Conservation (phyloP, 2,888 invertebrate species). For the Fabriciana adippe region DNA sequence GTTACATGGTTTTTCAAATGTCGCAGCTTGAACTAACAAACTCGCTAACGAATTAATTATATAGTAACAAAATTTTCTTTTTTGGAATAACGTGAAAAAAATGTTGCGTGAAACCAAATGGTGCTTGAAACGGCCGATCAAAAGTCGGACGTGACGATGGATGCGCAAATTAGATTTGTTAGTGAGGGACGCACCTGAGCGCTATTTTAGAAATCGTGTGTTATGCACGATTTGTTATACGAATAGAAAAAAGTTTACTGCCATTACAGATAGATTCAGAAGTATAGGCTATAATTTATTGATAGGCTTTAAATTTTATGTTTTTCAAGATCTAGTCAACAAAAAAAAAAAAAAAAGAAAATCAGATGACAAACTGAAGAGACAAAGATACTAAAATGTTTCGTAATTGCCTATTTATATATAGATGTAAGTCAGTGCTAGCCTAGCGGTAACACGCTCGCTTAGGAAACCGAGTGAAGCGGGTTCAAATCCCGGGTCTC, state of each 20-base stretch:
- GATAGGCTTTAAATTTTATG: too few species aligned
- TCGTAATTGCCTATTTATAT: too few species aligned
- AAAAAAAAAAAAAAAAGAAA: too few species aligned
- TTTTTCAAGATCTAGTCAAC: too few species aligned
- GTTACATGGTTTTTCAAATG: constrained; percentile 4
- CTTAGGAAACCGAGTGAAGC: too few species aligned
- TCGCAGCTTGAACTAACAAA: constrained; percentile 25
- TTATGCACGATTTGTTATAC: constrained; percentile 24
- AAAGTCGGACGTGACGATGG: constrained; percentile 66
- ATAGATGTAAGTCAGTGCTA: too few species aligned
- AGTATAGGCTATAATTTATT: too few species aligned
- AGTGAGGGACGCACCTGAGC: constrained; percentile 47
- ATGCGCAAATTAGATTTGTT: constrained; percentile 76
- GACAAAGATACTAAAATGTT: too few species aligned
- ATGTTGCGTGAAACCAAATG: constrained; percentile 44
- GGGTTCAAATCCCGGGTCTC: too few species aligned
- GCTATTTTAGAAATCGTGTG: constrained; percentile 27
- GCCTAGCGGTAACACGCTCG: too few species aligned
- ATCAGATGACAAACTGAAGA: too few species aligned
- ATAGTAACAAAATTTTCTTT: constrained; percentile 24
- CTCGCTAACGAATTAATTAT: constrained; percentile 29
- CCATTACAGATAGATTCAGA: neutral
- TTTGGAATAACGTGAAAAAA: constrained; percentile 19
- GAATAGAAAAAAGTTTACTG: constrained; percentile 1
- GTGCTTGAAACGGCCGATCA: constrained; percentile 68